phyloP scores from a whole-genome alignment of 2,888 invertebrate genomes.

The Crossocerus cetratus region DNA sequence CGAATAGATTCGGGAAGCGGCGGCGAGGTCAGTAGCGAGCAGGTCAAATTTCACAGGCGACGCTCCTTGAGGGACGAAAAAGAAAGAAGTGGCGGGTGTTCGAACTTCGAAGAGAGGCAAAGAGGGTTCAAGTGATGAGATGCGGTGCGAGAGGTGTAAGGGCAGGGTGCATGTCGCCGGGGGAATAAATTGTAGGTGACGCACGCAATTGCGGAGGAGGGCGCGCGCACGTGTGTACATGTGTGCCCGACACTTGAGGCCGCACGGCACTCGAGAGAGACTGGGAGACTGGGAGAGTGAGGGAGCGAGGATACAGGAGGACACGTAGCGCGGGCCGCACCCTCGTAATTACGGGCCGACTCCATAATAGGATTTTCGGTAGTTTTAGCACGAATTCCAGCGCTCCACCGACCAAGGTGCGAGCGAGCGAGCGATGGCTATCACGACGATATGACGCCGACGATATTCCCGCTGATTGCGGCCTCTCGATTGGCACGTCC shows the following conservation, averaged over 20 bases:
- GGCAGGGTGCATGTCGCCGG: background rate
- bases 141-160: conserved; percentile 7
- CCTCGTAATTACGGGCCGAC: conserved; percentile 49
- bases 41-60: too few species aligned
- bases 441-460: conserved; percentile 22
- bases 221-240: conserved; percentile 12
- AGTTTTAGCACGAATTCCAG: conserved; percentile 42
- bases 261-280: too few species aligned
- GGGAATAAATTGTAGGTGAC: conserved; percentile 25
- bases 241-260: conserved; percentile 11
- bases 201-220: conserved; percentile 11
- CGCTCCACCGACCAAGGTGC: background rate
- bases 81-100: too few species aligned
- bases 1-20: too few species aligned
- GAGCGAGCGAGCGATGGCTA: conserved; percentile 30
- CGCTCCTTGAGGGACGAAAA: too few species aligned
- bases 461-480: conserved; percentile 3
- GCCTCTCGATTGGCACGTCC: background rate
- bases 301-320: background rate
- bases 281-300: background rate
- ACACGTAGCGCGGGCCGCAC: conserved; percentile 6
- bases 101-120: too few species aligned
- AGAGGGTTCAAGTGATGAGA: background rate
- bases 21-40: too few species aligned
- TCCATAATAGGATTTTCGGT: conserved; percentile 54